A percentile compares a stretch with the other conserved stretches of the same genome.
These are phyloP conservation scores for Irena cyanogastra DNA, from an alignment of 2,113 vertebrate genomes.

Conservation along the genomic window DNA sequence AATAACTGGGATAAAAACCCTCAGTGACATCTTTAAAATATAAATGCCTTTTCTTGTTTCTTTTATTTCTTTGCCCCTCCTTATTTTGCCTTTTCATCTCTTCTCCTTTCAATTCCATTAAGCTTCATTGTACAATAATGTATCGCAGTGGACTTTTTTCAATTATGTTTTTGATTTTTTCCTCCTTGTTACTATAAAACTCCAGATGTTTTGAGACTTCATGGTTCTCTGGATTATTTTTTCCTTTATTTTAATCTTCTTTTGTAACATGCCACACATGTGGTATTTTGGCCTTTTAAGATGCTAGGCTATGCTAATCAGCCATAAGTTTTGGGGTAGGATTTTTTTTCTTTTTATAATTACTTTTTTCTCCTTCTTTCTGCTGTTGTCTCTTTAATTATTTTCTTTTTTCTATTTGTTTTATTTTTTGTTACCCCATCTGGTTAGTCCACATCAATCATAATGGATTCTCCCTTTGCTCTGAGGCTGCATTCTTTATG, in stretches of 20 bases:
- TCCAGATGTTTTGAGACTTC: slow-evolving; percentile 79
- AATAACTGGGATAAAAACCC: slow-evolving; percentile 39
- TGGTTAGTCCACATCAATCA: neutral
- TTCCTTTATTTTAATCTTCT: slow-evolving; percentile 77
- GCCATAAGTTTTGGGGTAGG: neutral
- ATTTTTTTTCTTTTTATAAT: neutral
- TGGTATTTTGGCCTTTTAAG: slow-evolving; percentile 69
- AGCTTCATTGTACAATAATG: slow-evolving; percentile 65
- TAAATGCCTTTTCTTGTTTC: slow-evolving; percentile 49
- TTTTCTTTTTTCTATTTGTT: neutral
- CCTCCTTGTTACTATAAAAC: slow-evolving; percentile 73
- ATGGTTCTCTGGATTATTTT: slow-evolving; percentile 76
- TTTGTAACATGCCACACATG: slow-evolving; percentile 73
- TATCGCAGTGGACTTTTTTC: slow-evolving; percentile 71
- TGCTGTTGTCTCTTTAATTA: neutral
- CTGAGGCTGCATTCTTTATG: neutral
- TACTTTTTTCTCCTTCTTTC: neutral
- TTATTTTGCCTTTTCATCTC: slow-evolving; percentile 68
- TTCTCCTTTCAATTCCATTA: slow-evolving; percentile 56
- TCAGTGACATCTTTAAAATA: slow-evolving; percentile 50
- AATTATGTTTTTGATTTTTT: slow-evolving; percentile 74
- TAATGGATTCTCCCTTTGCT: neutral
- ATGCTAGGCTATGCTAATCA: slow-evolving; percentile 35
- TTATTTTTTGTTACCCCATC: neutral
- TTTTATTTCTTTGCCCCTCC: neutral